A percentile compares a stretch with the other conserved stretches of the same genome.
Conservation (phyloP, 53 echinoderm and acorn worm genomes). For the Holothuria leucospilota region DNA sequence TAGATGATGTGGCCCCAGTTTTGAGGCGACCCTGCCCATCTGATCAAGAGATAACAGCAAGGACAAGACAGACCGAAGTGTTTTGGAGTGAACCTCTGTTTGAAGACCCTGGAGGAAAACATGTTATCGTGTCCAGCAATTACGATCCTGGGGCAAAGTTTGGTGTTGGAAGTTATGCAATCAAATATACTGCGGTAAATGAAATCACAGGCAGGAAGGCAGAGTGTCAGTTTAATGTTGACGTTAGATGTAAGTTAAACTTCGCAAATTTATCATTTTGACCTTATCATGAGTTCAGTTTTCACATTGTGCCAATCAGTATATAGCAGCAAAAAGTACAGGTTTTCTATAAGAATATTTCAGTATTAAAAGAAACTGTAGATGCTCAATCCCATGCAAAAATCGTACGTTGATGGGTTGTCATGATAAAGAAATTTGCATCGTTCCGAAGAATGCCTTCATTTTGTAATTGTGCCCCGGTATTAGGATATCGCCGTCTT, state of each 20-base stretch:
- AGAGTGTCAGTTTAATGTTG: slow-evolving; percentile 59
- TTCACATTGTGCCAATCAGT: no score
- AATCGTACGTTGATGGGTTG: no score
- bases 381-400: no score
- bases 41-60: slow-evolving; percentile 48
- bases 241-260: slow-evolving; percentile 54
- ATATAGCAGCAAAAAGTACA: no score
- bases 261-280: no score
- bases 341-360: no score
- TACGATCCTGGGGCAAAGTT: slow-evolving; percentile 41
- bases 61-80: slow-evolving; percentile 39
- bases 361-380: no score
- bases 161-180: slow-evolving; percentile 44
- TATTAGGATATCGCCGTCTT: no score
- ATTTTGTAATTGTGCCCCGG: no score
- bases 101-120: slow-evolving; percentile 64
- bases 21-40: slow-evolving; percentile 58
- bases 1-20: slow-evolving; percentile 65
- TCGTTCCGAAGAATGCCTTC: no score
- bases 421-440: no score
- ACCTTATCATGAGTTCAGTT: no score
- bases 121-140: slow-evolving; percentile 70
- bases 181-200: slow-evolving; percentile 67
- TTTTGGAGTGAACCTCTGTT: slow-evolving; percentile 73
- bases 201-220: slow-evolving; percentile 59